These are phyloP conservation scores for Euwallacea fornicatus DNA, from an alignment of 1,140 invertebrate species.

Conservation along the genomic window DNA sequence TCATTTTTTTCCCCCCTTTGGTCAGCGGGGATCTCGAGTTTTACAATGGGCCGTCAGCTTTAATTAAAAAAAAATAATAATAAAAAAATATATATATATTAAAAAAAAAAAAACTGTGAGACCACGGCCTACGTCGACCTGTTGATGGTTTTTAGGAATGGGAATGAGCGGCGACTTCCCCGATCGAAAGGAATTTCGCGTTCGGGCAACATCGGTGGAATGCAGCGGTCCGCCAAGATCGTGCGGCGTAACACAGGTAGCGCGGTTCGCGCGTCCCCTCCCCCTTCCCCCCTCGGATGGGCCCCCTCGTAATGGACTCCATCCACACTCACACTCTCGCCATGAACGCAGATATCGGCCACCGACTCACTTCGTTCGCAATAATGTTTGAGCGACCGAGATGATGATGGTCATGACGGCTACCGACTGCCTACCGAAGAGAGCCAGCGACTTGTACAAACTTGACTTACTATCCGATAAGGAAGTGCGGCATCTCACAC, in stretches of 20 bases:
- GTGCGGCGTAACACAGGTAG: slow-evolving; percentile 53
- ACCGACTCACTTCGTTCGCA: no score
- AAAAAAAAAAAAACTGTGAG: no score
- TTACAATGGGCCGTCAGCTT: no score
- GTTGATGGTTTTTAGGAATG: slow-evolving; percentile 8
- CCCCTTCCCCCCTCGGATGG: neutral
- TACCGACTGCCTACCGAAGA: no score
- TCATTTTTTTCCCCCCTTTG: no score
- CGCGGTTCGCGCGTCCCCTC: slow-evolving; percentile 35
- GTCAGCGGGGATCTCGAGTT: no score
- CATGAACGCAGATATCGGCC: slow-evolving; percentile 30
- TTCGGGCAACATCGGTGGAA: slow-evolving; percentile 44
- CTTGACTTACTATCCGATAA: neutral
- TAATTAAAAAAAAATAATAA: no score
- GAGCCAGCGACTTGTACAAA: neutral
- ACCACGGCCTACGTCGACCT: slow-evolving; percentile 14
- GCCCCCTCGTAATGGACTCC: neutral
- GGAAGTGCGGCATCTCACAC: neutral
- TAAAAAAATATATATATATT: no score
- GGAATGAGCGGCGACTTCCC: neutral
- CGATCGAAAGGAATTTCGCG: slow-evolving; percentile 37
- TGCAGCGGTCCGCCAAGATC: slow-evolving; percentile 48
- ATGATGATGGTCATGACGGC: no score
- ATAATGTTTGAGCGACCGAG: no score
- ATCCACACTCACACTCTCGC: slow-evolving; percentile 19